Evolutionary conservation across 1,140 invertebrate genomes (phyloP).

Genomic region (Drosophila lowei): DNA sequence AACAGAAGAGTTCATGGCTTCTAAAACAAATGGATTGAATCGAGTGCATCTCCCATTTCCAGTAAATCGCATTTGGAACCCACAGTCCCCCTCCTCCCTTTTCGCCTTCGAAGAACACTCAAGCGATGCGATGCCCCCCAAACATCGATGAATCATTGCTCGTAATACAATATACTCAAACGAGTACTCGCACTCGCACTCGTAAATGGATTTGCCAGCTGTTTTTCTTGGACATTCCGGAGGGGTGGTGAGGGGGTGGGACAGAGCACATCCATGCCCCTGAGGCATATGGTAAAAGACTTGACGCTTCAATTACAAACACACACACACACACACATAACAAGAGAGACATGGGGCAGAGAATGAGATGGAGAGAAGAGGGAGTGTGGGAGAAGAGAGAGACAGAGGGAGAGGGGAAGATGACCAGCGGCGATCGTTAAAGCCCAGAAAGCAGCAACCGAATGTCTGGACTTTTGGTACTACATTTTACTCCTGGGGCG

Average conservation of each 20-base stretch:
- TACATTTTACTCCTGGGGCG: no score
- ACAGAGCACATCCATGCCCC: slow-evolving; percentile 24
- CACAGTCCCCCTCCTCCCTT: no score
- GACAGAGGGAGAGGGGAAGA: slow-evolving; percentile 11
- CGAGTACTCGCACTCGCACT: neutral
- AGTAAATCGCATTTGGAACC: neutral
- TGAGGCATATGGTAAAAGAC: slow-evolving; percentile 44
- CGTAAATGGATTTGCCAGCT: slow-evolving; percentile 5
- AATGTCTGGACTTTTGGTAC: slow-evolving; percentile 18
- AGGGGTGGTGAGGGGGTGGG: neutral
- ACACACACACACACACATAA: slow-evolving; percentile 17
- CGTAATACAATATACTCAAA: neutral
- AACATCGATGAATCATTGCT: slow-evolving; percentile 9
- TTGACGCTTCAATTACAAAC: slow-evolving; percentile 66
- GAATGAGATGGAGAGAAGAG: neutral
- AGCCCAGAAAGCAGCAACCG: slow-evolving; percentile 34
- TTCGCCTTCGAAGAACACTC: neutral
- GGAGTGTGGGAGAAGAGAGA: neutral
- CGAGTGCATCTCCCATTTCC: no score
- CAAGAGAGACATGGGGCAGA: neutral
- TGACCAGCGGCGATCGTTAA: slow-evolving; percentile 66
- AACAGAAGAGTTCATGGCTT: no score
- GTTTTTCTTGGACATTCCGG: slow-evolving; percentile 1
- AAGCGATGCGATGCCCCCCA: no score
- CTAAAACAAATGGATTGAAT: no score